phyloP scores from a whole-genome alignment of 2,113 vertebrate genomes.

The Redunca redunca region DNA sequence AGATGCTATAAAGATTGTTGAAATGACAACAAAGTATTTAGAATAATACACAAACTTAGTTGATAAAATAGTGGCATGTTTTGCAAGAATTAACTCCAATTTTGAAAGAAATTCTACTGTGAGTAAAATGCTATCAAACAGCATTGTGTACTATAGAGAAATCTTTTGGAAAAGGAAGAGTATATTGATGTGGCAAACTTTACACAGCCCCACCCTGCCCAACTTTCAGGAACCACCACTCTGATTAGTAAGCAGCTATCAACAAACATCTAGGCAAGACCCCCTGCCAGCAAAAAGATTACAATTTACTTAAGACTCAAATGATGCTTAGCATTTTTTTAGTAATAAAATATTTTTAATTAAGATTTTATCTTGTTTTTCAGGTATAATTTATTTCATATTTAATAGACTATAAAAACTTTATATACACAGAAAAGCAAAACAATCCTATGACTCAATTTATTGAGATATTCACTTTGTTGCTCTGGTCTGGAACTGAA shows the following conservation, averaged over 20 bases:
- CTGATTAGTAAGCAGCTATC: background rate
- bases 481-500: background rate
- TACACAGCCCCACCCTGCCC: accelerated
- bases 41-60: background rate
- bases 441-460: background rate
- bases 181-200: background rate
- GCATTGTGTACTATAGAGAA: background rate
- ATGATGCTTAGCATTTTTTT: background rate
- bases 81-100: background rate
- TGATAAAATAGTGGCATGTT: background rate
- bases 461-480: background rate
- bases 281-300: background rate
- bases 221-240: background rate
- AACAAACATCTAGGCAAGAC: background rate
- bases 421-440: background rate
- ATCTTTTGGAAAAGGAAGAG: background rate
- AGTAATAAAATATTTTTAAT: background rate
- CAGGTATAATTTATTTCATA: background rate
- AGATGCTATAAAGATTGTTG: background rate
- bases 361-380: background rate
- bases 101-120: background rate
- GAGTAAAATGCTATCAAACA: background rate
- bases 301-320: background rate
- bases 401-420: background rate
- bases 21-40: background rate